Conservation (phyloP, 2,888 invertebrate species). For the Protodeltote pygarga region DNA sequence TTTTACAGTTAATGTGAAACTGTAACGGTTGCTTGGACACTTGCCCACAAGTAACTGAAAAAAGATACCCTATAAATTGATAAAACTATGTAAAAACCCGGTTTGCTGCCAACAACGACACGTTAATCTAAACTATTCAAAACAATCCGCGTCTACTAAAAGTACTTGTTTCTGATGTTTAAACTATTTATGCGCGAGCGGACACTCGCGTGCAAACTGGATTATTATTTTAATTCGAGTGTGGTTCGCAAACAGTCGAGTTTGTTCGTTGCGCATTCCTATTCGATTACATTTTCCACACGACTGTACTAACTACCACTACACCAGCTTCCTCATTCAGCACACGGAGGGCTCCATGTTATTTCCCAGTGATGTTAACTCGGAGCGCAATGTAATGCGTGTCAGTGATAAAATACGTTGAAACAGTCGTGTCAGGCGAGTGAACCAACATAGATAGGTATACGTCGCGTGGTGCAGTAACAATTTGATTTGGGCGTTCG, state of each 20-base stretch:
- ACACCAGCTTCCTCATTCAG: conserved; percentile 8
- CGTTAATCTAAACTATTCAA: conserved; percentile 13
- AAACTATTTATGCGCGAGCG: conserved; percentile 10
- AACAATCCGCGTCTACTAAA: conserved; percentile 10
- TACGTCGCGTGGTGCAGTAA: background rate
- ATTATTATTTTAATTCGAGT: conserved; percentile 37
- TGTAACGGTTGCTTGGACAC: conserved; percentile 7
- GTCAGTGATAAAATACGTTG: conserved; percentile 2
- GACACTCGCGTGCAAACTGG: conserved; percentile 14
- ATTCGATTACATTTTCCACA: conserved; percentile 21
- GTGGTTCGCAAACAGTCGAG: conserved; percentile 17
- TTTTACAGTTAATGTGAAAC: background rate
- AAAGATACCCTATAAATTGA: conserved; percentile 1
- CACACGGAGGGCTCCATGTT: background rate
- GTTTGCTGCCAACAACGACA: conserved; percentile 7
- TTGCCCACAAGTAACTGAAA: background rate
- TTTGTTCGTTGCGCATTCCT: conserved; percentile 5
- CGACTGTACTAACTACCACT: background rate
- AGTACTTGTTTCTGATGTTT: conserved; percentile 21
- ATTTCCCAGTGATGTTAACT: background rate
- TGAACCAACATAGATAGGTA: conserved; percentile 15
- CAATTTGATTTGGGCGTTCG: conserved; percentile 17
- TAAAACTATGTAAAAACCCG: background rate
- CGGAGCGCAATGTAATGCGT: conserved; percentile 4
- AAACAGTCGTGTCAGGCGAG: background rate